These are phyloP conservation scores for Scalopus aquaticus DNA, from an alignment of 2,113 vertebrate species.

Conservation along the genomic window DNA sequence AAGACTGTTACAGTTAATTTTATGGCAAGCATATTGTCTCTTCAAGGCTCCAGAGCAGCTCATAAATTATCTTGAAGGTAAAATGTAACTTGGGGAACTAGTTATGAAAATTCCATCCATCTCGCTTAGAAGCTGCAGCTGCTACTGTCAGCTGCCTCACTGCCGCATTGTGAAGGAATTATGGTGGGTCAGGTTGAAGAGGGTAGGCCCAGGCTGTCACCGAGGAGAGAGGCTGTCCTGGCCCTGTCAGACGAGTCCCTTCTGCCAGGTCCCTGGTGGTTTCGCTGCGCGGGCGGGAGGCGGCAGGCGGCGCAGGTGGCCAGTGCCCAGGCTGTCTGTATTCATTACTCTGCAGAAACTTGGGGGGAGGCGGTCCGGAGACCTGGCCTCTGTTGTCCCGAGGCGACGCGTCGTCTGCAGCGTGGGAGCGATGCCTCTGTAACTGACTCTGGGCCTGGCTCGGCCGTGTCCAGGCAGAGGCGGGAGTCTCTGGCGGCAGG, in stretches of 20 bases:
- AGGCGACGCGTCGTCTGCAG: slow-evolving; percentile 88
- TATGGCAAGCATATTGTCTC: slow-evolving; percentile 99
- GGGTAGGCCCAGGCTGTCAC: slow-evolving; percentile 93
- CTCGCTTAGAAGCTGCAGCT: slow-evolving; percentile 98
- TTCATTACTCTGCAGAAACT: slow-evolving; percentile 96
- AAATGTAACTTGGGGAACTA: slow-evolving; percentile 99
- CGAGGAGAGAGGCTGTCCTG: slow-evolving; percentile 91
- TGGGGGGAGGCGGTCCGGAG: slow-evolving; percentile 92
- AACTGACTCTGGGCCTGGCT: slow-evolving; percentile 61
- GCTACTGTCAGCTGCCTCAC: slow-evolving; percentile 95
- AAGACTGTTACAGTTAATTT: slow-evolving; percentile 98
- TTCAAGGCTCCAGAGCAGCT: slow-evolving; percentile 96
- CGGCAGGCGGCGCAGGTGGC: slow-evolving; percentile 89
- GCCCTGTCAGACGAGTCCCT: slow-evolving; percentile 91
- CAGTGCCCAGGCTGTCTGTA: slow-evolving; percentile 96
- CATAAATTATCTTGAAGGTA: slow-evolving; percentile 99
- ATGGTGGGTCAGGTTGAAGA: slow-evolving; percentile 90
- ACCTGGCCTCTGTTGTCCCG: slow-evolving; percentile 93
- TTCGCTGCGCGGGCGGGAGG: slow-evolving; percentile 84
- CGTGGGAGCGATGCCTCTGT: slow-evolving; percentile 83
- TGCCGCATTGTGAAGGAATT: slow-evolving; percentile 91
- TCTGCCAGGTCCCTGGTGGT: slow-evolving; percentile 88
- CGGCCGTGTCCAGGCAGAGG: not conserved
- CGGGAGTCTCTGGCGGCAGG: not conserved
- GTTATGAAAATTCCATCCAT: slow-evolving; percentile 99